Conservation (phyloP, 2,113 vertebrate species). For the Prunella fulvescens region DNA sequence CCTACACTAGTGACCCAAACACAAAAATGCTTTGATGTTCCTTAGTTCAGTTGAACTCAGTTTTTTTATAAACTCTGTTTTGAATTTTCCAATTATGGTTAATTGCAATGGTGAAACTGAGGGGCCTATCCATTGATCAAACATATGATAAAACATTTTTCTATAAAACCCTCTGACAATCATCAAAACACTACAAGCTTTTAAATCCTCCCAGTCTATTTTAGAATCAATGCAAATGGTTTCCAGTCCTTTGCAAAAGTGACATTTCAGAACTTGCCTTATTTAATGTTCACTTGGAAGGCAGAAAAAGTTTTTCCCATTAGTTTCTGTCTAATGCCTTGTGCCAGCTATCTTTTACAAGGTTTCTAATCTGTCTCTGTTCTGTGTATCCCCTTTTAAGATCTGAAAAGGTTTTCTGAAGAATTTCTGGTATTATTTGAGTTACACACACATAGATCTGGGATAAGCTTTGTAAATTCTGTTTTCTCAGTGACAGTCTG, state of each 20-base stretch:
- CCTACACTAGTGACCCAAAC: not conserved
- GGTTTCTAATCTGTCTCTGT: not conserved
- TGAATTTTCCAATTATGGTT: not conserved
- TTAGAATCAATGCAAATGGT: not conserved
- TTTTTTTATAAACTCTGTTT: not conserved
- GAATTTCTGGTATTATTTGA: not conserved
- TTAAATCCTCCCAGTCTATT: not conserved
- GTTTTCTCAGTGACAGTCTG: not conserved
- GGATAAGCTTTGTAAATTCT: not conserved
- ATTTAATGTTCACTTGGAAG: not conserved
- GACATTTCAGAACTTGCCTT: not conserved
- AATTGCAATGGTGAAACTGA: not conserved
- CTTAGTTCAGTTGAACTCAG: rapidly evolving
- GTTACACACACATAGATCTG: rapidly evolving
- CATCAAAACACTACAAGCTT: not conserved
- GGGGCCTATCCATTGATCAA: not conserved
- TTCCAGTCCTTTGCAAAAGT: not conserved
- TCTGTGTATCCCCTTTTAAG: not conserved
- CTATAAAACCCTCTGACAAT: not conserved
- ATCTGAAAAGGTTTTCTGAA: not conserved
- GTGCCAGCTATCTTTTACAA: not conserved
- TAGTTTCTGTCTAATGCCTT: not conserved
- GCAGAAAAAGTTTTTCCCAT: not conserved
- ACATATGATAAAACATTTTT: not conserved
- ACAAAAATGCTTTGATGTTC: not conserved